Evolutionary conservation across 2,113 vertebrate species (phyloP).

Genomic region (Aviceda subcristata): DNA sequence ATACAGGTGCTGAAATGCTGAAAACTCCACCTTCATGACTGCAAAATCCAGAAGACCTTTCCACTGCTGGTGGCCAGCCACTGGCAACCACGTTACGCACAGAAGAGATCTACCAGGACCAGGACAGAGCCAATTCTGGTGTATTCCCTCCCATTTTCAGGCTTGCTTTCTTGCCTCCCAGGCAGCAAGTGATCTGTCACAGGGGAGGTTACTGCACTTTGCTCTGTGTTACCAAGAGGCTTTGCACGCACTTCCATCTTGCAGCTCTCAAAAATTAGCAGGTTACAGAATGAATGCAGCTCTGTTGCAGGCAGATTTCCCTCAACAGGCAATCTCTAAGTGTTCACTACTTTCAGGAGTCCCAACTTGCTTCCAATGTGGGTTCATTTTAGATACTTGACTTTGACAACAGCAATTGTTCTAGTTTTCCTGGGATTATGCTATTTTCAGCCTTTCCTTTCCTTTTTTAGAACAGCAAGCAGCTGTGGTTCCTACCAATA

Average conservation of each 20-base stretch:
- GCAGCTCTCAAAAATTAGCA: neutral
- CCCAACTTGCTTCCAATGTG: neutral
- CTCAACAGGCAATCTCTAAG: neutral
- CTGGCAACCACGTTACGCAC: neutral
- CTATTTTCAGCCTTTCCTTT: conserved; percentile 8
- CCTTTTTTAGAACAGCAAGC: neutral
- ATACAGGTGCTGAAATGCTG: neutral
- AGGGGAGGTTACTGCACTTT: neutral
- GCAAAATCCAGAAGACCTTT: neutral
- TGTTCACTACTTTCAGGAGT: neutral
- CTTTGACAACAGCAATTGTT: conserved; percentile 1
- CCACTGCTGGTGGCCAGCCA: neutral
- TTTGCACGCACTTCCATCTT: neutral
- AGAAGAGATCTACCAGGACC: neutral
- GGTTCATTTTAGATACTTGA: neutral
- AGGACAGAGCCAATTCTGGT: neutral
- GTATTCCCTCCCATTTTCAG: neutral
- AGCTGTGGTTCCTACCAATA: neutral
- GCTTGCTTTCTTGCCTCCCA: neutral
- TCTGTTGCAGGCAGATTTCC: neutral
- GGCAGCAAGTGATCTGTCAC: neutral
- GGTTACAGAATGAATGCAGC: neutral
- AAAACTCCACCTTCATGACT: neutral
- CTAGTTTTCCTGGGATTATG: neutral
- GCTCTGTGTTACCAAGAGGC: neutral